Base-by-base conservation (phyloP, 2,888 invertebrate species). In the Lagria hirta region DNA sequence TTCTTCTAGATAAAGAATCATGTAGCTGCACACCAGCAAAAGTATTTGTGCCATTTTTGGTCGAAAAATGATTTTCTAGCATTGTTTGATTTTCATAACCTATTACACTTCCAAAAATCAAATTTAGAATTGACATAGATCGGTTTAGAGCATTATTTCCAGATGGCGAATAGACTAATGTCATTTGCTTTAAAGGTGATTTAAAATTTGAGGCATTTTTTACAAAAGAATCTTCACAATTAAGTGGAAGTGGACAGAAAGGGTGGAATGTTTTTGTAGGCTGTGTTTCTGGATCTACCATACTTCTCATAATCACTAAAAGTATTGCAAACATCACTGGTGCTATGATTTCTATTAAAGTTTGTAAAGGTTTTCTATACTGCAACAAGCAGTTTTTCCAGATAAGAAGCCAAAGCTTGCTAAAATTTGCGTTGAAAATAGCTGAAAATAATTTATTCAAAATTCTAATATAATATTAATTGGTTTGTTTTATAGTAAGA, bases 351-450 rank as follows among this genome's bases (percentile, higher is more conserved):
- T 90, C 88, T 21, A 83, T 63, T 1, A 75, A 32, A 0, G 88
- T 83, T 64, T 86, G 83, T 22, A 79, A 49, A 33, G 80, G 81
- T 67, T 83, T 84, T 48, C 88, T 74, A 74, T 79, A 83, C 72
- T 89, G 88, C 23, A 89, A 77, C 2, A 83, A 69, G 72, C 83
- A 86, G 68, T 90, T 91, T 72, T 91, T 91, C 90, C 90, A 91
- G 22, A 37, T 21, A n/a, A n/a, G n/a, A n/a, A n/a, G n/a, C n/a
- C n/a, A n/a, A n/a, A n/a, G n/a, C n/a, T n/a, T n/a, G n/a, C n/a
- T n/a, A n/a, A n/a, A n/a, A n/a, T n/a, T n/a, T n/a, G n/a, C n/a
- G n/a, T n/a, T n/a, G n/a, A n/a, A n/a, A n/a, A n/a, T n/a, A n/a
- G n/a, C n/a, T n/a, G n/a, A n/a, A n/a, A n/a, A n/a, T n/a, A n/a